A percentile compares a stretch with the other conserved stretches of the same genome.
Conservation (phyloP, 2,888 invertebrate species). For the Xanthia icteritia region DNA sequence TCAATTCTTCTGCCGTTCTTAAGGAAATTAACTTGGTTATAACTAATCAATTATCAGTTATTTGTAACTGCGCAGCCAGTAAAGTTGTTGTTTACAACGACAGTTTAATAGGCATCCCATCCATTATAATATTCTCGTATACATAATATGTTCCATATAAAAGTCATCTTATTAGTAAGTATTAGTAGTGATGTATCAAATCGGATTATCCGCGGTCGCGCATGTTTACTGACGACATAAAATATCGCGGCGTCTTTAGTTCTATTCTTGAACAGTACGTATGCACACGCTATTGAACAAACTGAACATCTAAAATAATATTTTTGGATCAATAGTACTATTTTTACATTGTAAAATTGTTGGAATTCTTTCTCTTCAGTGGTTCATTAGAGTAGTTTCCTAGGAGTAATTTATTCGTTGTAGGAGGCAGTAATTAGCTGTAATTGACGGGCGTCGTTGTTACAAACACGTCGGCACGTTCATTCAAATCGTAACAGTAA, state of each 20-base stretch:
- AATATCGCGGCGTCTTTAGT: conserved; percentile 46
- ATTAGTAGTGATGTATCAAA: conserved; percentile 60
- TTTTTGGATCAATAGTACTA: conserved; percentile 51
- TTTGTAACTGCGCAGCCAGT: neutral
- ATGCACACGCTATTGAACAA: conserved; percentile 40
- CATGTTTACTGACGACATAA: conserved; percentile 44
- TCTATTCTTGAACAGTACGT: conserved; percentile 50
- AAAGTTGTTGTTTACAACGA: conserved; percentile 6
- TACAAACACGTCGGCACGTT: conserved; percentile 20
- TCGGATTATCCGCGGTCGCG: conserved; percentile 53
- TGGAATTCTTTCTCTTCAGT: conserved; percentile 26
- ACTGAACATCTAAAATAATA: conserved; percentile 34
- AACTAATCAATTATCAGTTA: conserved; percentile 6
- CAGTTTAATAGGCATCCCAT: conserved; percentile 6
- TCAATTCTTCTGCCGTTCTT: neutral
- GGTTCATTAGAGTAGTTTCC: conserved; percentile 22
- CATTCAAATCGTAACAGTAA: conserved; percentile 37
- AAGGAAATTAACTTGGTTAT: conserved; percentile 3
- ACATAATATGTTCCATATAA: conserved; percentile 32
- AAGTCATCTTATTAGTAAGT: conserved; percentile 57
- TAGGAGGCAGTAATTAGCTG: conserved; percentile 24
- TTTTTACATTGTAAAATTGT: conserved; percentile 40
- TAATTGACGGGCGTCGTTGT: conserved; percentile 38
- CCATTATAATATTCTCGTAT: conserved; percentile 13
- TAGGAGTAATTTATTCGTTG: conserved; percentile 27